Base-by-base conservation (phyloP, 2,797 vertebrate species). In the Sebastes nivosus region DNA sequence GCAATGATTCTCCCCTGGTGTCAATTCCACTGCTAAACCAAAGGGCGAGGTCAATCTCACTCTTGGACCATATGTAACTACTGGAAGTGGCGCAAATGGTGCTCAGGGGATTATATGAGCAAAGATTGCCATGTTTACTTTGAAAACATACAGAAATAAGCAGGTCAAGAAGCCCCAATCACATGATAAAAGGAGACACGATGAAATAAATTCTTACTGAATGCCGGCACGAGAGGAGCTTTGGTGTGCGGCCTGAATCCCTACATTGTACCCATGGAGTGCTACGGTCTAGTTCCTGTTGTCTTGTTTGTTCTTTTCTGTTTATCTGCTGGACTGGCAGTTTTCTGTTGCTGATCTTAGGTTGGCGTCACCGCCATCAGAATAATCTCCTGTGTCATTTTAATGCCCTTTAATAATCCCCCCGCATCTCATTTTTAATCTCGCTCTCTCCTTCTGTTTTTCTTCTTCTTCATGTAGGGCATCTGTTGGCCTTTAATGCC, bases 351-450 rank as follows among this genome's bases (percentile, higher is more conserved):
- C 74, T 89, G 93, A 91, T 89, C 83, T 90, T 82, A 84, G 75
- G 75, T 71, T 79, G 74, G 88, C 79, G 27, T 88, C 84, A 69
- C 75, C 84, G 83, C 82, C 82, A 83, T 87, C 81, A 78, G 57
- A 90, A 89, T 95, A 95, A 95, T 95, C 93, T 93, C 92, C 86
- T 94, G 90, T 93, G 93, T 93, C 91, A 94, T 94, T 95, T 94
- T 95, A 95, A 95, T 94, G 90, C 92, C 88, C 84, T 87, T 88
- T 82, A 75, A 93, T 96, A 94, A 96, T 95, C 93, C 88, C 72
- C 18, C 77, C 20, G 24, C 83, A 89, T 93, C 80, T 92, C 79
- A 86, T 91, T 86, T 94, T 94, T 94, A 94, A 95, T 95, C 94
- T 93, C 75, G 25, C 79, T 70, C 79, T 80, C 85, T 91, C 91